These are phyloP conservation scores for Plemyria rubiginata DNA, from an alignment of 2,888 invertebrate genomes.

Conservation along the genomic window DNA sequence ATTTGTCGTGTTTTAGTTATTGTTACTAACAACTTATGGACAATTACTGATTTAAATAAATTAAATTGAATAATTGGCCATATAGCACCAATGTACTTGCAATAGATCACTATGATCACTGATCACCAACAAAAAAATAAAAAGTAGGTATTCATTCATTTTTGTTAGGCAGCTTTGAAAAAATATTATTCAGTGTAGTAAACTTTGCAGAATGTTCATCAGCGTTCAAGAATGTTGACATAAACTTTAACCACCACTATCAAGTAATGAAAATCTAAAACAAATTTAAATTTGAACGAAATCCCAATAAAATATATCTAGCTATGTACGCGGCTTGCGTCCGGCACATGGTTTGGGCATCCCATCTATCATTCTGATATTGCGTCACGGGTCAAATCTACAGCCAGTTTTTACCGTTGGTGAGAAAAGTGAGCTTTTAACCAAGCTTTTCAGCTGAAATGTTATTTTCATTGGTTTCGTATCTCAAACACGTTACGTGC, in stretches of 20 bases:
- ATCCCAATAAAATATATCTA: slow-evolving; percentile 41
- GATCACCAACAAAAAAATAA: no score
- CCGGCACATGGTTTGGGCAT: slow-evolving; percentile 50
- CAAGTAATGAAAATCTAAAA: slow-evolving; percentile 27
- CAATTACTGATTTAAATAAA: no score
- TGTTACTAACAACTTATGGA: no score
- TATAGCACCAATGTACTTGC: no score
- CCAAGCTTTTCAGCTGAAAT: slow-evolving; percentile 17
- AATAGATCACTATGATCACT: no score
- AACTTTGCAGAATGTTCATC: slow-evolving; percentile 3
- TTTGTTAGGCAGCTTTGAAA: not conserved
- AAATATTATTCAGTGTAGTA: not conserved
- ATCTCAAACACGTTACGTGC: not conserved
- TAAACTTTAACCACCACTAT: slow-evolving; percentile 25
- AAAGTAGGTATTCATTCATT: not conserved
- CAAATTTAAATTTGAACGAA: slow-evolving; percentile 31
- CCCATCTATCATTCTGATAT: slow-evolving; percentile 72
- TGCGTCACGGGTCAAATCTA: slow-evolving; percentile 49
- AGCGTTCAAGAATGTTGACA: slow-evolving; percentile 5
- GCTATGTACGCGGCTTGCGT: slow-evolving; percentile 50
- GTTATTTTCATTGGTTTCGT: slow-evolving; percentile 20
- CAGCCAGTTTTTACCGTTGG: slow-evolving; percentile 37
- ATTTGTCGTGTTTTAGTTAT: no score
- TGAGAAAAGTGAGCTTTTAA: slow-evolving; percentile 21
- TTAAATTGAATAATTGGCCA: no score